Conservation (phyloP, 2,797 vertebrate genomes). For the Sebastes jordani region DNA sequence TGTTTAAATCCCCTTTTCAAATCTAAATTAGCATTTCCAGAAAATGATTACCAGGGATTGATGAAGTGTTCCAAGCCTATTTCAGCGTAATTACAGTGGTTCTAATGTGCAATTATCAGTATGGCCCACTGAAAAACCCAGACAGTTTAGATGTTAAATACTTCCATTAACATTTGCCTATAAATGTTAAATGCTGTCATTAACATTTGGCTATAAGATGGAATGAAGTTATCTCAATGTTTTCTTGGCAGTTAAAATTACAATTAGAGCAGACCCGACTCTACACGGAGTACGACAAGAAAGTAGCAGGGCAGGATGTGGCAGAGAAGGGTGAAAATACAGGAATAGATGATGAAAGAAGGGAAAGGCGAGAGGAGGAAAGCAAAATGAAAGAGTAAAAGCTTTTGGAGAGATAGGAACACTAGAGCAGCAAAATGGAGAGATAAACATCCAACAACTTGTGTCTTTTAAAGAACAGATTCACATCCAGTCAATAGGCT, state of each 20-base stretch:
- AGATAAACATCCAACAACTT: neutral
- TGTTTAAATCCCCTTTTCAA: slow-evolving; percentile 30
- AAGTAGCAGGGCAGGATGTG: neutral
- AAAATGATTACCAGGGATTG: slow-evolving; percentile 42
- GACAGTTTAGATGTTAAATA: slow-evolving; percentile 64
- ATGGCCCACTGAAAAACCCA: slow-evolving; percentile 56
- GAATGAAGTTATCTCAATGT: slow-evolving; percentile 49
- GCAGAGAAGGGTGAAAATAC: neutral
- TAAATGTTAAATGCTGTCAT: slow-evolving; percentile 72
- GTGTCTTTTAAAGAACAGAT: neutral
- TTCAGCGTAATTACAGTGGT: slow-evolving; percentile 51
- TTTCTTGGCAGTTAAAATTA: slow-evolving; percentile 45
- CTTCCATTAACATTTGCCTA: slow-evolving; percentile 70
- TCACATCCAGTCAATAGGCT: neutral
- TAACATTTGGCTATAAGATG: slow-evolving; percentile 63
- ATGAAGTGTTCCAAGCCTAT: slow-evolving; percentile 47
- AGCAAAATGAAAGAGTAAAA: neutral
- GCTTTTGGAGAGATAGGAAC: neutral
- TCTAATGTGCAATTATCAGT: slow-evolving; percentile 65
- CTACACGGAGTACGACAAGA: neutral
- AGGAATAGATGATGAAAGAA: neutral
- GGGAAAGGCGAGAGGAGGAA: neutral
- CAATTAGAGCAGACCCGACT: neutral
- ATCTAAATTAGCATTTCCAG: slow-evolving; percentile 45
- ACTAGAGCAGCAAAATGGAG: neutral